Percentiles rank a stretch among this genome's conserved stretches.
Evolutionary conservation across 1,140 invertebrate genomes (phyloP).

Genomic region (Drosophila sturtevanti): DNA sequence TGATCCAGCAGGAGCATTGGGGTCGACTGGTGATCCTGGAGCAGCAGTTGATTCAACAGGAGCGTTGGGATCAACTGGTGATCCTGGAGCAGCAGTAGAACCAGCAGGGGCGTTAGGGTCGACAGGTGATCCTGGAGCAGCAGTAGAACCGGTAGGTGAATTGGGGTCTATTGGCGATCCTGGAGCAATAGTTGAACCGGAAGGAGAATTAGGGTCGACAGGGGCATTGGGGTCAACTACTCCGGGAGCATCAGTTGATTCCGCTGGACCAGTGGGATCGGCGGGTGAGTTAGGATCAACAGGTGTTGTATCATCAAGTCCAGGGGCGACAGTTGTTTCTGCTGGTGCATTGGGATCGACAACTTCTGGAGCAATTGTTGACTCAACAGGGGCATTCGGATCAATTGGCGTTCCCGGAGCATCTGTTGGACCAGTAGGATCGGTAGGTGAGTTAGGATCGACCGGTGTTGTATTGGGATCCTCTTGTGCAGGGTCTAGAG

Average conservation of each 20-base stretch:
- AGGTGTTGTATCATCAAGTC: no score
- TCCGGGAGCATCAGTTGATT: slow-evolving; percentile 6
- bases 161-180: slow-evolving; percentile 31
- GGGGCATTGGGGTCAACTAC: slow-evolving; percentile 26
- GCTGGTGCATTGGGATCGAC: slow-evolving; percentile 16
- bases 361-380: slow-evolving; percentile 4
- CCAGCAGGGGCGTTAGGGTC: slow-evolving; percentile 25
- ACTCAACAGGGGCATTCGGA: neutral
- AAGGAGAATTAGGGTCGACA: slow-evolving; percentile 17
- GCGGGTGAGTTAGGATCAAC: no score
- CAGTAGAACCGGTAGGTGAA: slow-evolving; percentile 5
- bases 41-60: slow-evolving; percentile 16
- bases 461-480: slow-evolving; percentile 29
- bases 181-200: slow-evolving; percentile 7
- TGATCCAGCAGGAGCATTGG: slow-evolving; percentile 12
- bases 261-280: neutral
- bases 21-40: slow-evolving; percentile 29
- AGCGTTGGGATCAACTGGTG: slow-evolving; percentile 17
- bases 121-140: slow-evolving; percentile 13
- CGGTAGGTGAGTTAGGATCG: slow-evolving; percentile 24
- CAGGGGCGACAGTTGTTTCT: slow-evolving; percentile 9
- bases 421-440: slow-evolving; percentile 21
- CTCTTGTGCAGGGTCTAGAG: neutral
- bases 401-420: slow-evolving; percentile 20
- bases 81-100: neutral